Base-by-base conservation (phyloP, 2,888 invertebrate species). In the Yponomeuta plumbellus region DNA sequence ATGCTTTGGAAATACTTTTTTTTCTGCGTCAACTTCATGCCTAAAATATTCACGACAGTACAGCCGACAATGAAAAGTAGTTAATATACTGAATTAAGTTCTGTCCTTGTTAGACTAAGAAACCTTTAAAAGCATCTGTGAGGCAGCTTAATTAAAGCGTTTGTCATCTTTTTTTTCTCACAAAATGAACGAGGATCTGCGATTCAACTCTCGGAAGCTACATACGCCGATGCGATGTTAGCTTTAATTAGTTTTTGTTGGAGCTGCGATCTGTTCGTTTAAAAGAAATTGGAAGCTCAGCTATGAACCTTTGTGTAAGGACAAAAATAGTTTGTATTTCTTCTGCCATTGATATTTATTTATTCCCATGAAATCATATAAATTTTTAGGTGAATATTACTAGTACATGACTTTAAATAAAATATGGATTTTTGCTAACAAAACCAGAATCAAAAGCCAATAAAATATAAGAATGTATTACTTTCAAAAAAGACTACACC, bases 241-340 rank as follows among this genome's bases (percentile, higher is more conserved):
- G 78, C 74, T 83, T 86, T 86, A 86, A 88, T 88, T 87, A 86
- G 81, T 85, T 86, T 86, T 85, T 52, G 83, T 85, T 80, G 75
- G 75, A 80, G 74, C 73, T 76, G 75, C 80, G 74, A 80, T 76
- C 73, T 74, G 71, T 70, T 75, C 69, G 69, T 76, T 76, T 74
- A 75, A 70, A 78, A 80, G 75, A 75, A 77, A 79, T 76, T 73
- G 71, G 71, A 74, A 75, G 74, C 76, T 65, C 66, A 58, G 57
- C 67, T 57, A 1, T 23, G 23, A n/a, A 22, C 13, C 23, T 39
- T 59, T 21, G 59, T 65, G 65, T 59, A 59, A 21, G 59, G 65
- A 65, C 59, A 21, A 59, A 65, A 65, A 59, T 65, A 65, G 58
- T 65, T 52, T 52, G 13, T 17, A 5, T 2, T 52, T 17, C 17